Evolutionary conservation across 1,140 invertebrate species (phyloP), one percentile per base, ranked within the genome.

Genomic region (Lerema accius): DNA sequence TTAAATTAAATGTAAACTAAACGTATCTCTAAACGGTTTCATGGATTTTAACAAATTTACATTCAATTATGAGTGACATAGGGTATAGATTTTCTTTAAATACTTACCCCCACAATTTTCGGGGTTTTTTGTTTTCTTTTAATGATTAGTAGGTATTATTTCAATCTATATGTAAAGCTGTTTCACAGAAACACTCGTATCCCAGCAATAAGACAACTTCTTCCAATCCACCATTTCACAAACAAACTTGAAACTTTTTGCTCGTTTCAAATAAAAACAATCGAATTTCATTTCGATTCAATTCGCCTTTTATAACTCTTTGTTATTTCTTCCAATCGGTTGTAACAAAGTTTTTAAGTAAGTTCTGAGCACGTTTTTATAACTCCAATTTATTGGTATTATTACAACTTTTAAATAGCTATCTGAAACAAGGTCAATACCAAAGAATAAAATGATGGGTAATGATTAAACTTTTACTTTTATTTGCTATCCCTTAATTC

Each of bases 241-340:
- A 10, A 58, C 55, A 58, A 58, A n/a, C 42, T 58, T 46, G 15
- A 46, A 58, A 58, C 55, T 58, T 58, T 32, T 14, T 28, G 15
- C 42, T 58, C 42, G 15, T 17, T 46, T 46, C 55, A 46, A 58
- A 58, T 58, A 56, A 56, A 56, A 56, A 56, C 53, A 56, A 56
- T 56, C 14, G 53, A 19, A 56, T 45, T 56, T 26, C 40, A 19
- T 7, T 17, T 19, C 14, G 28, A 56, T 56, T 58, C 55, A 58
- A 58, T 58, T 58, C 55, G 15, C 55, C 26, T 58, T 55, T 58
- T 58, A 46, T 58, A 58, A 58, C 55, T 58, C 42, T 58, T 46
- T 37, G 55, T 58, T 58, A 46, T 46, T n/a, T 28, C 14, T 46
- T 58, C 55, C 55, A 15, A 46, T 58, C 35, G 55, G 43, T 46